Percentiles rank a stretch among this genome's conserved stretches.
These are phyloP conservation scores for Drosophila neonasuta DNA, from an alignment of 2,888 invertebrate genomes.

Conservation along the genomic window DNA sequence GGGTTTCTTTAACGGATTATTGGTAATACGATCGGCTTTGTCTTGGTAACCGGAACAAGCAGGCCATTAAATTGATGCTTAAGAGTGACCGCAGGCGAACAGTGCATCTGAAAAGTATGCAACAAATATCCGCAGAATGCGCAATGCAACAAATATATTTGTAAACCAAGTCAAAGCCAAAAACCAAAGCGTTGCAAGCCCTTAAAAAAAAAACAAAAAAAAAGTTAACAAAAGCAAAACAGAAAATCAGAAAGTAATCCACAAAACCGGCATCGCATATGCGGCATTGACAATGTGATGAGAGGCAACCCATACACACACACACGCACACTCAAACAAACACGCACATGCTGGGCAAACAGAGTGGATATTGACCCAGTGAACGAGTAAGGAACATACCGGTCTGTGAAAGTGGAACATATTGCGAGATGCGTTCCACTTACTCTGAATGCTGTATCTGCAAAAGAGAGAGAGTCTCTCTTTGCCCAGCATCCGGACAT, in stretches of 20 bases:
- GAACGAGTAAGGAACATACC: slow-evolving; percentile 67
- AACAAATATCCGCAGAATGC: slow-evolving; percentile 21
- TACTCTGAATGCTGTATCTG: slow-evolving; percentile 60
- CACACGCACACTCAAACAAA: slow-evolving; percentile 22
- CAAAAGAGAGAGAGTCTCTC: slow-evolving; percentile 26
- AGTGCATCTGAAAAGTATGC: slow-evolving; percentile 42
- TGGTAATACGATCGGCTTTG: slow-evolving; percentile 35
- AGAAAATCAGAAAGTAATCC: slow-evolving; percentile 51
- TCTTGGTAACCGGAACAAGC: not conserved
- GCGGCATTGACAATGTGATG: slow-evolving; percentile 50
- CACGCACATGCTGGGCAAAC: slow-evolving; percentile 10
- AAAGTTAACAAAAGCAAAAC: slow-evolving; percentile 19
- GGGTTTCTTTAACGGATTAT: slow-evolving; percentile 1
- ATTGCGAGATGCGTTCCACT: slow-evolving; percentile 29
- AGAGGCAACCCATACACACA: slow-evolving; percentile 19
- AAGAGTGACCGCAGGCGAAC: slow-evolving; percentile 38
- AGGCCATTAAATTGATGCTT: slow-evolving; percentile 41
- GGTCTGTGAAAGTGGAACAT: slow-evolving; percentile 43
- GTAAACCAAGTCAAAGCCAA: slow-evolving; percentile 38
- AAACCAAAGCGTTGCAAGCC: slow-evolving; percentile 23
- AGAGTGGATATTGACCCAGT: slow-evolving; percentile 75
- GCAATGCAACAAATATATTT: slow-evolving; percentile 34
- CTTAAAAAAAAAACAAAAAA: slow-evolving; percentile 12
- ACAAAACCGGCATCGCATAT: slow-evolving; percentile 65
- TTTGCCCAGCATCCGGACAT: slow-evolving; percentile 56